These are phyloP conservation scores for Hippopotamyrus pictus DNA, from an alignment of 2,797 vertebrate genomes.

Conservation along the genomic window DNA sequence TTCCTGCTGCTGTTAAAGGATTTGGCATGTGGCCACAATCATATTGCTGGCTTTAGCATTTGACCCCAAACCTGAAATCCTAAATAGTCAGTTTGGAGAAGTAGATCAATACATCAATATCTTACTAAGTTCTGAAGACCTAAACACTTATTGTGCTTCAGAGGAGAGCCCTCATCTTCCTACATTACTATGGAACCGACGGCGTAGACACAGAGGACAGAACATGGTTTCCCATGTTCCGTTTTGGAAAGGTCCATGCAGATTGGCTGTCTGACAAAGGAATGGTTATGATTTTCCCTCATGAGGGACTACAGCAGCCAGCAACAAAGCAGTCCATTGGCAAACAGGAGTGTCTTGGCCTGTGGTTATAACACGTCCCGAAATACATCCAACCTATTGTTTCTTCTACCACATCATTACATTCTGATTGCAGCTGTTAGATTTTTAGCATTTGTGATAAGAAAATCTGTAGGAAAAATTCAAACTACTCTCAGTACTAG, in stretches of 20 bases:
- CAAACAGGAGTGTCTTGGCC: neutral
- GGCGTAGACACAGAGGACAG: neutral
- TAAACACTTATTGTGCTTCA: neutral
- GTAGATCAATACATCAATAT: neutral
- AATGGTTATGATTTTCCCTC: neutral
- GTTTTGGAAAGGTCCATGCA: neutral
- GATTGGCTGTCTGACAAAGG: neutral
- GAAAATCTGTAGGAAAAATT: neutral
- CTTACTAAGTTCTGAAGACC: neutral
- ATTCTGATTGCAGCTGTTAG: neutral
- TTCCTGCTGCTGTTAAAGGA: neutral
- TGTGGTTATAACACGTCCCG: neutral
- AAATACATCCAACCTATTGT: neutral
- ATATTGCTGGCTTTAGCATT: neutral
- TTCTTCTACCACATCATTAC: neutral
- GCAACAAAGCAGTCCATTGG: neutral
- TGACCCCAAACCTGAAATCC: neutral
- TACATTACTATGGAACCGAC: neutral
- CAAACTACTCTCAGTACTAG: neutral
- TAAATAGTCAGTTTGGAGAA: neutral
- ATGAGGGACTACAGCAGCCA: neutral
- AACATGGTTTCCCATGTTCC: neutral
- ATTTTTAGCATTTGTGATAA: neutral
- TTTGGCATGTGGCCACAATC: neutral
- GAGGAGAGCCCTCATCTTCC: neutral